A percentile compares a stretch with the other conserved stretches of the same genome.
Conservation (phyloP, 2,888 invertebrate species). For the Acrocera orbiculus region DNA sequence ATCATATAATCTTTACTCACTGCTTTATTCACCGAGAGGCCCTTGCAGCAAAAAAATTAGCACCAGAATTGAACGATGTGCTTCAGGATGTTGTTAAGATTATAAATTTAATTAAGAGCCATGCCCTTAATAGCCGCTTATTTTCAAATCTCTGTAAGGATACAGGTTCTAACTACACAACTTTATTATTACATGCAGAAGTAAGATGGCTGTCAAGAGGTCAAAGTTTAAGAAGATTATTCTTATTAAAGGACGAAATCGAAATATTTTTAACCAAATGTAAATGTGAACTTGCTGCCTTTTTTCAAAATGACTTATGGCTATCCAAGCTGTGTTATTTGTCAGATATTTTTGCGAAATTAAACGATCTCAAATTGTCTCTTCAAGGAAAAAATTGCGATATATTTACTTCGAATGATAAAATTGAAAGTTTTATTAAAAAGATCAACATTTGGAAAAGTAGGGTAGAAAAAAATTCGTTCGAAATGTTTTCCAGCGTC, state of each 20-base stretch:
- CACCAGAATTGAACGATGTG: conserved; percentile 15
- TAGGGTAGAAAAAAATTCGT: conserved; percentile 2
- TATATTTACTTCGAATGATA: conserved; percentile 2
- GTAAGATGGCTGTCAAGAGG: conserved; percentile 15
- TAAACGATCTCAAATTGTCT: conserved; percentile 2
- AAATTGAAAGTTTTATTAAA: conserved; percentile 3
- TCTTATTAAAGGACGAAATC: conserved; percentile 14
- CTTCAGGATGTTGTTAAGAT: conserved; percentile 14
- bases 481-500: conserved; percentile 1
- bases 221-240: conserved; percentile 13
- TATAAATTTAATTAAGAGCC: conserved; percentile 16
- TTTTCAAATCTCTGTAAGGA: conserved; percentile 14
- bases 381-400: conserved; percentile 3
- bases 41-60: conserved; percentile 15
- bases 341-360: conserved; percentile 4
- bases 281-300: conserved; percentile 10
- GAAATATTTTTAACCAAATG: conserved; percentile 14
- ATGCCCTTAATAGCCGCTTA: conserved; percentile 15
- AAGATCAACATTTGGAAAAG: conserved; percentile 1
- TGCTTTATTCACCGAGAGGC: conserved; percentile 16
- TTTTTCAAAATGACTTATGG: conserved; percentile 3
- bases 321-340: conserved; percentile 4
- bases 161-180: conserved; percentile 14
- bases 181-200: conserved; percentile 15
- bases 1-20: conserved; percentile 11